Evolutionary conservation across 2,888 invertebrate species (phyloP).

Genomic region (Boloria euphrosyne): DNA sequence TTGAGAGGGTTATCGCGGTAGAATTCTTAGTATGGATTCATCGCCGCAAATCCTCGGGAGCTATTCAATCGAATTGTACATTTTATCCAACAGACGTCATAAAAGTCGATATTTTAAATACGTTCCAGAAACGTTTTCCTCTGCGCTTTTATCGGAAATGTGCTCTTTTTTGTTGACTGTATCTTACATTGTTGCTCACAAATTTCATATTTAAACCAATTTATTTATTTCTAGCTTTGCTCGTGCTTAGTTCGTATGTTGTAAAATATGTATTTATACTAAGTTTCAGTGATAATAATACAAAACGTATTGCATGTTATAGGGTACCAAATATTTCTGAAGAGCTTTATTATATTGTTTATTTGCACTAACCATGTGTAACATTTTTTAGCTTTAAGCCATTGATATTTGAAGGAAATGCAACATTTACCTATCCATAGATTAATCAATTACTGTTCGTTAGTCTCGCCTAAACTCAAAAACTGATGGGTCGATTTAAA

Average conservation of each 20-base stretch:
- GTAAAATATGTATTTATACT: too few relatives aligned
- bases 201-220: slow-evolving; percentile 8
- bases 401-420: too few relatives aligned
- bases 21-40: slow-evolving; percentile 34
- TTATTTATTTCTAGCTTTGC: not conserved
- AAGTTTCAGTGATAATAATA: too few relatives aligned
- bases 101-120: slow-evolving; percentile 33
- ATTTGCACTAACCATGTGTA: too few relatives aligned
- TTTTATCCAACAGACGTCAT: slow-evolving; percentile 28
- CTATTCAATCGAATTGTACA: slow-evolving; percentile 34
- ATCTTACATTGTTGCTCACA: slow-evolving; percentile 13
- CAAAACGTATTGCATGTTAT: too few relatives aligned
- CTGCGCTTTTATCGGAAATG: slow-evolving; percentile 14
- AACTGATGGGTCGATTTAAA: too few relatives aligned
- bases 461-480: too few relatives aligned
- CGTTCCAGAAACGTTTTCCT: slow-evolving; percentile 16
- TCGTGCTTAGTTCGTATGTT: not conserved
- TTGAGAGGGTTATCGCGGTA: slow-evolving; percentile 34
- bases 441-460: too few relatives aligned
- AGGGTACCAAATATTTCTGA: too few relatives aligned
- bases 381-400: too few relatives aligned
- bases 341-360: too few relatives aligned
- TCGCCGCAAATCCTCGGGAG: slow-evolving; percentile 31
- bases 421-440: too few relatives aligned
- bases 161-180: slow-evolving; percentile 6